Conservation (phyloP, 2,888 invertebrate genomes). For the Conops quadrifasciatus region DNA sequence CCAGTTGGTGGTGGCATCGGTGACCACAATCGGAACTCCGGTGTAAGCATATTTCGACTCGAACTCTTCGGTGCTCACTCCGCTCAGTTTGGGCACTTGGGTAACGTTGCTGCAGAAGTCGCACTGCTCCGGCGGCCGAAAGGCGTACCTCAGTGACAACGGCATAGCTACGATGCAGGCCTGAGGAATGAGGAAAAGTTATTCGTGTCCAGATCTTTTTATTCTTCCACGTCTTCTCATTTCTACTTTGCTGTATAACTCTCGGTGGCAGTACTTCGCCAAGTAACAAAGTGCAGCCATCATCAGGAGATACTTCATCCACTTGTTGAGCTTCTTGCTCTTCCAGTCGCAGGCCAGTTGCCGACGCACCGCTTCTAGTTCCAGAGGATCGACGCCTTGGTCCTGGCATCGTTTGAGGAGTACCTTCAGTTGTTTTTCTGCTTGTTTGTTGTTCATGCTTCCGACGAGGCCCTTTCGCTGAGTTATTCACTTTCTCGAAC, state of each 20-base stretch:
- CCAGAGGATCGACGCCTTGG: constrained; percentile 37
- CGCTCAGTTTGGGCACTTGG: constrained; percentile 72
- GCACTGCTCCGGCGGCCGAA: constrained; percentile 85
- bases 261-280: constrained; percentile 47
- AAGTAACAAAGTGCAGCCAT: constrained; percentile 40
- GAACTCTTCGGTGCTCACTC: constrained; percentile 75
- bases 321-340: constrained; percentile 20
- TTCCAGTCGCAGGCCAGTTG: constrained; percentile 30
- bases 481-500: constrained; percentile 49
- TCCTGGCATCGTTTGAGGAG: constrained; percentile 46
- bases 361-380: constrained; percentile 35
- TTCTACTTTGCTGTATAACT: constrained; percentile 52
- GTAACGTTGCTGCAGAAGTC: constrained; percentile 76
- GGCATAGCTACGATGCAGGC: constrained; percentile 54
- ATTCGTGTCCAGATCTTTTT: neutral
- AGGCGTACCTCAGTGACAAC: constrained; percentile 59
- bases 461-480: too few species aligned
- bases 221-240: neutral
- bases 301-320: constrained; percentile 36
- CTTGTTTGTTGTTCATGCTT: too few species aligned
- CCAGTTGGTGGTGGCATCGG: constrained; percentile 85
- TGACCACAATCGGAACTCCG: constrained; percentile 83
- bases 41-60: constrained; percentile 79
- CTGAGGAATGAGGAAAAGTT: constrained; percentile 34
- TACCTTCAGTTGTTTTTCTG: constrained; percentile 41